These are phyloP conservation scores for Poecile atricapillus DNA, from an alignment of 2,113 vertebrate species.

Conservation along the genomic window DNA sequence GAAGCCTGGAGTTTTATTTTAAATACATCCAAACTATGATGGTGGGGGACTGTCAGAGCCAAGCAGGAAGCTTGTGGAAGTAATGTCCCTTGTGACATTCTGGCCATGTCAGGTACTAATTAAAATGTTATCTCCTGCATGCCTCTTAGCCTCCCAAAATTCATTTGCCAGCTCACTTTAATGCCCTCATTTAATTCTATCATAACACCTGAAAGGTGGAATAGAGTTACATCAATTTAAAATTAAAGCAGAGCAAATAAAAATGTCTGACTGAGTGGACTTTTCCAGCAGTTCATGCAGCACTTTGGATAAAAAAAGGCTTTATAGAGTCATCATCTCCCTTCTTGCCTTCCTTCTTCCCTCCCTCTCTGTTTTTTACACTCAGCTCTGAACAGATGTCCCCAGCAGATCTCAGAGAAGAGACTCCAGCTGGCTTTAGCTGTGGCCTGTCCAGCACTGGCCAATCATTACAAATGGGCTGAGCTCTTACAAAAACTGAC, in stretches of 20 bases:
- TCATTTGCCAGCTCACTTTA: not conserved
- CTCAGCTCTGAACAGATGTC: not conserved
- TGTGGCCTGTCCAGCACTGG: fast-evolving
- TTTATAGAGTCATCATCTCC: not conserved
- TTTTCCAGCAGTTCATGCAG: not conserved
- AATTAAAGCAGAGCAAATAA: not conserved
- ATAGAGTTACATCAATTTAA: not conserved
- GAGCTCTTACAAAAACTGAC: not conserved
- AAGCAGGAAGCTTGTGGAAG: not conserved
- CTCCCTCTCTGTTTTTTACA: not conserved
- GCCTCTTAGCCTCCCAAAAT: not conserved
- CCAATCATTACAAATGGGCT: not conserved
- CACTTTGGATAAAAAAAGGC: not conserved
- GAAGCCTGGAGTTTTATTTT: not conserved
- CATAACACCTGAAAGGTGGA: not conserved
- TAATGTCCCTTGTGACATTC: not conserved
- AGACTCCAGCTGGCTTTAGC: not conserved
- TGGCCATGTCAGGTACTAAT: not conserved
- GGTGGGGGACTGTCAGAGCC: not conserved
- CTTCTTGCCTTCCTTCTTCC: not conserved
- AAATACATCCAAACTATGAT: not conserved
- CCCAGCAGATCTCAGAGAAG: not conserved
- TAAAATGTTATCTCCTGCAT: not conserved
- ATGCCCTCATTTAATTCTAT: not conserved
- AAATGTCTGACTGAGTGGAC: not conserved